Conservation (phyloP, 2,888 invertebrate species). For the Petrolisthes manimaculis region DNA sequence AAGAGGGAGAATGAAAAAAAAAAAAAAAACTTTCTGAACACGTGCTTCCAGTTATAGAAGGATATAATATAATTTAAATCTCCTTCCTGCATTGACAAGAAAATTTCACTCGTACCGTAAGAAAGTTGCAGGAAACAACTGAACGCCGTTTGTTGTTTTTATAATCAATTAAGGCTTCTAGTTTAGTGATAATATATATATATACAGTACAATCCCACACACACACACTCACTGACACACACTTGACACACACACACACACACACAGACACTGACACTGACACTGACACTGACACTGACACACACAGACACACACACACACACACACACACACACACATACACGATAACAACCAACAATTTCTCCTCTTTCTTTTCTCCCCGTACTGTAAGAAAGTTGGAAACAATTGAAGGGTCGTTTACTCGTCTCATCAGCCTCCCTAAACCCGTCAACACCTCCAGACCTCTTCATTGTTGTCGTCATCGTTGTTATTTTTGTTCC, state of each 20-base stretch:
- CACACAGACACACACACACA: constrained; percentile 3
- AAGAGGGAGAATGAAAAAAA: too few relatives aligned
- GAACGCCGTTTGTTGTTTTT: neutral
- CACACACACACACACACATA: neutral
- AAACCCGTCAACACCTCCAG: too few relatives aligned
- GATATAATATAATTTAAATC: too few relatives aligned
- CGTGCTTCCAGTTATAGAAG: too few relatives aligned
- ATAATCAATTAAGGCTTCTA: neutral
- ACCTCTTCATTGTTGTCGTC: rapidly evolving
- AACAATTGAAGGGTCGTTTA: too few relatives aligned
- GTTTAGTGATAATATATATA: neutral
- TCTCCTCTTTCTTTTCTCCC: neutral
- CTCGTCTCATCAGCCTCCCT: too few relatives aligned
- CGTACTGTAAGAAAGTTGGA: too few relatives aligned
- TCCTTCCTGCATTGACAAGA: neutral
- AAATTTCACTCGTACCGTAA: neutral
- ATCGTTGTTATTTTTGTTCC: neutral
- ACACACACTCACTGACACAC: neutral
- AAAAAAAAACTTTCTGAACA: too few relatives aligned
- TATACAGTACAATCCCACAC: neutral
- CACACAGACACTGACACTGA: neutral
- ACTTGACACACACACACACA: neutral
- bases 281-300: neutral
- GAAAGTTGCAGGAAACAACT: neutral
- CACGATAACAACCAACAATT: neutral